phyloP scores from a whole-genome alignment of 2,797 vertebrate species.

The Octomys mimax region DNA sequence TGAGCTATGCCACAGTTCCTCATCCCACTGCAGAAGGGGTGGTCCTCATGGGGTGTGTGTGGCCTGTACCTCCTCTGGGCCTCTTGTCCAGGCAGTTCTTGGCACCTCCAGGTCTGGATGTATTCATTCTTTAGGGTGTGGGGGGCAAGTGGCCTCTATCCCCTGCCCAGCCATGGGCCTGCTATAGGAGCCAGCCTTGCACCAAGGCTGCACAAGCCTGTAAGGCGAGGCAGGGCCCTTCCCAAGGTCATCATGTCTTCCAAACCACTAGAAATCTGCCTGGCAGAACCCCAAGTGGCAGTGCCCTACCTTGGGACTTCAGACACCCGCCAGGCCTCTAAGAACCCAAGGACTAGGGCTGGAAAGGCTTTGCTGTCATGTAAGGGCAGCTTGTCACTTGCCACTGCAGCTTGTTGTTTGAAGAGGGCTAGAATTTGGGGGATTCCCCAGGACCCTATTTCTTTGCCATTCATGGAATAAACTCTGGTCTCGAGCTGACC shows the following conservation, averaged over 20 bases:
- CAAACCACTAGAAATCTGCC: neutral
- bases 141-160: accelerated
- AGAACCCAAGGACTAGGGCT: accelerated
- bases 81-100: accelerated
- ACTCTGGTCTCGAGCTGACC: neutral
- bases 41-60: accelerated
- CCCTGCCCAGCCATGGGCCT: accelerated
- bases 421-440: conserved; percentile 30
- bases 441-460: neutral
- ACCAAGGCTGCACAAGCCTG: accelerated
- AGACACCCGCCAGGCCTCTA: accelerated
- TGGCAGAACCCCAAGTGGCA: neutral
- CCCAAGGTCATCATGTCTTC: too few relatives aligned
- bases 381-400: neutral
- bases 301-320: accelerated
- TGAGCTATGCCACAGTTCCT: neutral
- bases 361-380: accelerated
- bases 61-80: neutral
- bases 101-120: accelerated
- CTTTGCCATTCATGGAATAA: neutral
- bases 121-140: accelerated
- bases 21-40: neutral
- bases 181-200: too few relatives aligned
- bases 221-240: accelerated
- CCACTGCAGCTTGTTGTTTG: conserved; percentile 48